Base-by-base conservation (phyloP, 1,140 invertebrate genomes). In the Dryas iulia region DNA sequence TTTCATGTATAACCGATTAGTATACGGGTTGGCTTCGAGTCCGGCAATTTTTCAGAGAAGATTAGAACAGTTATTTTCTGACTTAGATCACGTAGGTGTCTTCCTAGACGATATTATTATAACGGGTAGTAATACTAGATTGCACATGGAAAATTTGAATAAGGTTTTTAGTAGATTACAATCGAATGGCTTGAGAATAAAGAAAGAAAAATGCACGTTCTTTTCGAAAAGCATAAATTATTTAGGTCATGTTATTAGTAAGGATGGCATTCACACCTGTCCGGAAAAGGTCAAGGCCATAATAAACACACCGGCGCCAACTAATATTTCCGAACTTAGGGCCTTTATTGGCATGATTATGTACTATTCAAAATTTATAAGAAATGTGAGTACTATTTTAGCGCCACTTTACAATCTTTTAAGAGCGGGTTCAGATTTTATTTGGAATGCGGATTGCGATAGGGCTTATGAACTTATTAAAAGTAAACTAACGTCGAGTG, bases 71-170 rank as follows among this genome's bases (percentile, higher is more conserved):
- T 57, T 79, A 25, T 72, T 79, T 4, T 7, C 10, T 1, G 70
- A 69, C 18, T 58, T 79, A 8, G 73, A 68, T 4, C 18, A 59
- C 2, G 74, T 77, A 23, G 62, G 57, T 21, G 62, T 79, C 14
- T 81, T 79, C 39, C 47, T 73, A 12, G 76, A 81, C 61, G 79
- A 78, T 21, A 25, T 83, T 4, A 70, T 81, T 26, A 70, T 81
- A 12, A 72, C 67, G 0, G 72, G 67, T 23, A 6, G 0, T 14
- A 23, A 68, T 58, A 24, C 63, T 5, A 12, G 59, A 7, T 18
- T 56, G 18, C 74, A 78, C 26, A 12, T 74, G 23, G n/a, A 63
- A 0, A 68, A 24, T n/a, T 47, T 78, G 2, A n/a, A 72, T n/a
- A 28, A 53, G 18, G 73, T 78, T 21, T 76, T 78, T 52, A 14